Percentiles rank a stretch among this genome's conserved stretches.
These are phyloP conservation scores for Rhagophthalmus giganteus DNA, from an alignment of 2,888 invertebrate genomes.

Conservation along the genomic window DNA sequence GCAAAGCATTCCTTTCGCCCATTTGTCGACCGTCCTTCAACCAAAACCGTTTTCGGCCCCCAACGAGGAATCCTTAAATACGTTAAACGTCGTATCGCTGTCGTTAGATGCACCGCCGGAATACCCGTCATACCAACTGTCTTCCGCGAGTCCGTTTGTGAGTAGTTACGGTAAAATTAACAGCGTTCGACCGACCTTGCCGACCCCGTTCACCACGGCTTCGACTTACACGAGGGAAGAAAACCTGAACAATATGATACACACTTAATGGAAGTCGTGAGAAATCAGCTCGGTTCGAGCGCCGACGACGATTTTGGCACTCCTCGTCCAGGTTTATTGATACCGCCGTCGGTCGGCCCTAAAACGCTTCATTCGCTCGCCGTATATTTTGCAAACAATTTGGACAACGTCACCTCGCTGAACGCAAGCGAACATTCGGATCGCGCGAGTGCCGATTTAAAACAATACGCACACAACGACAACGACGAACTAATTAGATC, in stretches of 20 bases:
- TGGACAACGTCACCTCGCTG: slow-evolving; percentile 57
- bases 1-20: not conserved
- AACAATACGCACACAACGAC: slow-evolving; percentile 20
- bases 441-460: slow-evolving; percentile 5
- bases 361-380: slow-evolving; percentile 78
- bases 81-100: not conserved
- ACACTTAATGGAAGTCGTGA: slow-evolving; percentile 66
- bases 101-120: not conserved
- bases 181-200: slow-evolving; percentile 42
- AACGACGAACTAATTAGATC: slow-evolving; percentile 20
- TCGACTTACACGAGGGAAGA: slow-evolving; percentile 56
- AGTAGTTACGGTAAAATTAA: slow-evolving; percentile 12
- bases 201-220: slow-evolving; percentile 47
- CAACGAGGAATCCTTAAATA: not conserved
- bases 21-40: slow-evolving; percentile 12
- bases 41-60: slow-evolving; percentile 32
- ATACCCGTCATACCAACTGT: slow-evolving; percentile 41
- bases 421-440: slow-evolving; percentile 14
- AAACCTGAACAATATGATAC: slow-evolving; percentile 70
- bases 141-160: slow-evolving; percentile 49
- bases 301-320: slow-evolving; percentile 58
- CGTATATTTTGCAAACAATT: slow-evolving; percentile 75
- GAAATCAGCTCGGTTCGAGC: slow-evolving; percentile 45
- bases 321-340: slow-evolving; percentile 65
- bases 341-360: slow-evolving; percentile 75